Evolutionary conservation across 23 tunicate genomes (phyloP), one percentile per base, ranked within the genome.

Genomic region (Trididemnum miniatum): DNA sequence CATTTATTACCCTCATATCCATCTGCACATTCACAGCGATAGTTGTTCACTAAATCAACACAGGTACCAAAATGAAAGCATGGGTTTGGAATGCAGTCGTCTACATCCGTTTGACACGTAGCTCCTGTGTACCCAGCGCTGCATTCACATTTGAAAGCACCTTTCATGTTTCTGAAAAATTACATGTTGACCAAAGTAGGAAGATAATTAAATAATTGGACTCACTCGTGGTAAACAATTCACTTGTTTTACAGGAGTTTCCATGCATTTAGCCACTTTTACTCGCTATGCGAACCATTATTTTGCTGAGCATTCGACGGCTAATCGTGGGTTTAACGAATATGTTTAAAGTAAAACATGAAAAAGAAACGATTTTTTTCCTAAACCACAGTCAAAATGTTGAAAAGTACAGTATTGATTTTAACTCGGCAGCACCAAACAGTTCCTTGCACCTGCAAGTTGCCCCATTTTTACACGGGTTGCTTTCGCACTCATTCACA

Each of bases 391-490:
- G n/a, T n/a, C n/a, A n/a, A n/a, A n/a, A n/a, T n/a, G n/a, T n/a
- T n/a, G n/a, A n/a, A n/a, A n/a, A n/a, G n/a, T n/a, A n/a, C n/a
- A n/a, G n/a, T n/a, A n/a, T n/a, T n/a, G n/a, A n/a, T n/a, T n/a
- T n/a, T n/a, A n/a, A n/a, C n/a, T n/a, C n/a, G n/a, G n/a, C n/a
- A n/a, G n/a, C n/a, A n/a, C n/a, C n/a, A n/a, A n/a, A n/a, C n/a
- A n/a, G n/a, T n/a, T n/a, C n/a, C n/a, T n/a, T n/a, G n/a, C n/a
- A 91, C 54, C 28, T 69, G 77, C 98, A 93, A 0, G 89, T 88
- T 20, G 80, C 98, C 3, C 90, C 98, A 76, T 93, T 93, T 23
- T 71, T 51, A 60, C 98, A 93, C 0, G 99, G 96, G 32, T 64
- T 65, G 0, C 80, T 51, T 31, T 69, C 73, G 64, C 99, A 95